Percentiles rank a stretch among this genome's conserved stretches.
These are phyloP conservation scores for Eudasyphora cyanicolor DNA, from an alignment of 2,888 invertebrate species.

Conservation along the genomic window DNA sequence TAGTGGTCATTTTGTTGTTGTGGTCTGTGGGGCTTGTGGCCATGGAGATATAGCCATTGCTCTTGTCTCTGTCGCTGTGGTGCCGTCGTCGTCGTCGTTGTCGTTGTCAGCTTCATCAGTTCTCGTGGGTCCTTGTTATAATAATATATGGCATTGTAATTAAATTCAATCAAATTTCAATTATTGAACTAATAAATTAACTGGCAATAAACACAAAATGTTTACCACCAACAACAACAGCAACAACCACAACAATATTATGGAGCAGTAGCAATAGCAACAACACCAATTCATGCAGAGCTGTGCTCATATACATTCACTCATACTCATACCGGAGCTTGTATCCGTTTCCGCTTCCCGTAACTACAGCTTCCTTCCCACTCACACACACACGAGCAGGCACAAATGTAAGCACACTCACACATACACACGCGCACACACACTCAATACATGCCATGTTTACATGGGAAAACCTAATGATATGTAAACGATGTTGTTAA, in stretches of 20 bases:
- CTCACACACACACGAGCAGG: slow-evolving; percentile 35
- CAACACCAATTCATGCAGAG: neutral
- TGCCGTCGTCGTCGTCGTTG: neutral
- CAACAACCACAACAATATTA: slow-evolving; percentile 16
- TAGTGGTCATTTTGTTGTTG: neutral
- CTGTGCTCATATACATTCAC: neutral
- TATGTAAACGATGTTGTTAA: slow-evolving; percentile 65
- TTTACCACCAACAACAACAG: slow-evolving; percentile 43
- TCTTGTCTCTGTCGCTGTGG: neutral
- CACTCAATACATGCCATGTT: neutral
- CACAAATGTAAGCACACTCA: neutral
- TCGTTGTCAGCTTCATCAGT: neutral
- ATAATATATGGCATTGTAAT: slow-evolving; percentile 62
- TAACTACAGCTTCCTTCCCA: slow-evolving; percentile 49
- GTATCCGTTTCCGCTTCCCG: slow-evolving; percentile 46
- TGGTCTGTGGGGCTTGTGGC: neutral
- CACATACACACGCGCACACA: slow-evolving; percentile 1
- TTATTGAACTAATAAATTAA: slow-evolving; percentile 68
- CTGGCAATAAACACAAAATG: slow-evolving; percentile 62
- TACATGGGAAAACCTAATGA: slow-evolving; percentile 53
- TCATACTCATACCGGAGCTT: neutral
- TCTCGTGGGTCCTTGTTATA: too few species aligned
- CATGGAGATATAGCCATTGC: neutral
- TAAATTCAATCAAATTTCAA: slow-evolving; percentile 69
- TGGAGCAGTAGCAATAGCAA: neutral